A percentile compares a stretch with the other conserved stretches of the same genome.
phyloP scores from a whole-genome alignment of 2,113 vertebrate species.

The Guaruba guarouba region DNA sequence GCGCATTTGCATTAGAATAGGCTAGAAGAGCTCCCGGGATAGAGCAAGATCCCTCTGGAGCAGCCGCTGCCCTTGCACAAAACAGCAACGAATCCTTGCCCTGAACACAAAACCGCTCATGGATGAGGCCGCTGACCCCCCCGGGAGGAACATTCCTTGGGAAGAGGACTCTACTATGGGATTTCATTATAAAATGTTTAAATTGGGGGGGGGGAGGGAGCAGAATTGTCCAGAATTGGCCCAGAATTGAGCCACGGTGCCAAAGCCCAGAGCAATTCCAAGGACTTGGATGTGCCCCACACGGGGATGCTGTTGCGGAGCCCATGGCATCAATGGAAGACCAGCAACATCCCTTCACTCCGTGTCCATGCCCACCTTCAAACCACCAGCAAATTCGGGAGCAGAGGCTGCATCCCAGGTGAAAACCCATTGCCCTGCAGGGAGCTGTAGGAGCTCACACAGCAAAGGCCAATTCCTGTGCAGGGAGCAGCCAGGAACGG shows the following conservation, averaged over 20 bases:
- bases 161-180: accelerated
- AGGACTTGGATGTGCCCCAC: accelerated
- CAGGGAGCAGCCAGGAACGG: accelerated
- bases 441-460: accelerated
- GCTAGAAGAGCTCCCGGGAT: background rate
- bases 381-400: accelerated
- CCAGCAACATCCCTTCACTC: background rate
- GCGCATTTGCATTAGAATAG: conserved; percentile 48
- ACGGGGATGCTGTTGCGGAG: accelerated
- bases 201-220: background rate
- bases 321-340: accelerated
- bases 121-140: background rate
- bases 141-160: background rate
- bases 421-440: accelerated
- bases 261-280: accelerated
- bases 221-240: background rate
- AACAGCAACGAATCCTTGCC: background rate
- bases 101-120: accelerated
- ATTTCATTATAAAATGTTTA: accelerated
- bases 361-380: accelerated
- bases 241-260: accelerated
- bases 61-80: background rate
- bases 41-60: background rate
- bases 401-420: accelerated
- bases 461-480: background rate